These are phyloP conservation scores for Pseudococcus viburni DNA, from an alignment of 2,888 invertebrate genomes.

Conservation along the genomic window DNA sequence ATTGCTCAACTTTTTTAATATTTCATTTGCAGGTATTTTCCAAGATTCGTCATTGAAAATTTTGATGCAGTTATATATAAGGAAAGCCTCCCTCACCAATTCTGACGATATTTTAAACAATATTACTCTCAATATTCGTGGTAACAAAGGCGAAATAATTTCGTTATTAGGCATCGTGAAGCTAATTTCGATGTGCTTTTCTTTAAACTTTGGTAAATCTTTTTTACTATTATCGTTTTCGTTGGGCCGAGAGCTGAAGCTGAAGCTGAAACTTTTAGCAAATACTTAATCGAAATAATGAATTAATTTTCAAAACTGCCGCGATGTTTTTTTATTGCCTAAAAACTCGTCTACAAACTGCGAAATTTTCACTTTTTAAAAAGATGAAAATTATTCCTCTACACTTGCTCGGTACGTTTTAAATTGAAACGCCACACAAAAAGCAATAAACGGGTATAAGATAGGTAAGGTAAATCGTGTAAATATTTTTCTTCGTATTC, in stretches of 20 bases:
- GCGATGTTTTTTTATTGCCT: not conserved
- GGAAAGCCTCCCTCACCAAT: too few relatives aligned
- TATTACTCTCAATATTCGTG: not conserved
- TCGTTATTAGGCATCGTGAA: not conserved
- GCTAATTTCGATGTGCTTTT: not conserved
- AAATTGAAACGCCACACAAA: not conserved
- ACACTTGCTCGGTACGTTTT: not conserved
- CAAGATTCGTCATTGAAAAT: too few relatives aligned
- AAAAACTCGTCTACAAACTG: not conserved
- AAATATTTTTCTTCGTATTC: constrained; percentile 18
- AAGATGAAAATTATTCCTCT: not conserved
- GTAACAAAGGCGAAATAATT: not conserved
- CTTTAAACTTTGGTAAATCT: not conserved
- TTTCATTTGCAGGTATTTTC: not conserved
- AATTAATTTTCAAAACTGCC: not conserved
- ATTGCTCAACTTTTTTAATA: constrained; percentile 49
- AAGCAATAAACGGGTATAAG: constrained; percentile 27
- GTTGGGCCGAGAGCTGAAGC: not conserved
- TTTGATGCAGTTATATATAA: too few relatives aligned
- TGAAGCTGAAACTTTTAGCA: not conserved
- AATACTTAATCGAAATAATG: not conserved
- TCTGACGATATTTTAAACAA: too few relatives aligned
- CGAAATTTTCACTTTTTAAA: not conserved
- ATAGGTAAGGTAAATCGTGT: not conserved
- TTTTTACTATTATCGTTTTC: not conserved